Evolutionary conservation across 2,797 vertebrate genomes (phyloP).

Genomic region (Diplodus puntazzo): DNA sequence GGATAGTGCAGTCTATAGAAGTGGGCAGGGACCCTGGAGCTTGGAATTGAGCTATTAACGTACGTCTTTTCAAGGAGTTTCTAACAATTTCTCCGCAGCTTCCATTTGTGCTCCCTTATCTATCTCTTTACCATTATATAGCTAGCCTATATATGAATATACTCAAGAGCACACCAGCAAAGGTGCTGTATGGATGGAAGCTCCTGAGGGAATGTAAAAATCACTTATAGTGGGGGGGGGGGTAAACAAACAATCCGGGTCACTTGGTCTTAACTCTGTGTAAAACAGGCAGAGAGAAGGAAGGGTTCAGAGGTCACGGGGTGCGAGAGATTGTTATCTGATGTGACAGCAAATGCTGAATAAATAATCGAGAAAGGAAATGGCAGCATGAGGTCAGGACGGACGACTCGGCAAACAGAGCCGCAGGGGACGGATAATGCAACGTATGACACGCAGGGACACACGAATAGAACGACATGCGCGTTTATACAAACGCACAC

Average conservation of each 20-base stretch:
- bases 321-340: conserved; percentile 63
- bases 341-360: conserved; percentile 78
- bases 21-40: conserved; percentile 27
- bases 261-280: conserved; percentile 59
- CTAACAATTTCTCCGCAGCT: conserved; percentile 21
- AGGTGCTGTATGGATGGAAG: conserved; percentile 29
- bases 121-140: conserved; percentile 9
- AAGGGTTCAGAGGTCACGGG: conserved; percentile 63
- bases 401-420: conserved; percentile 31
- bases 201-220: conserved; percentile 55
- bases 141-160: conserved; percentile 30
- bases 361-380: conserved; percentile 78
- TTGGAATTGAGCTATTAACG: conserved; percentile 46
- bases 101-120: conserved; percentile 33
- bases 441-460: conserved; percentile 52
- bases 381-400: conserved; percentile 54
- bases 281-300: conserved; percentile 50
- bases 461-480: conserved; percentile 22
- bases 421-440: conserved; percentile 47
- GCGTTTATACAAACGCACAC: neutral
- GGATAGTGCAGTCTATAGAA: conserved; percentile 33
- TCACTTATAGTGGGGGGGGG: conserved; percentile 52
- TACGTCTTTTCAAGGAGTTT: conserved; percentile 50
- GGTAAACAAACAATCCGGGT: conserved; percentile 71
- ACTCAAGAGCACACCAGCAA: conserved; percentile 28